Percentiles rank a stretch among this genome's conserved stretches.
Evolutionary conservation across 1,140 invertebrate species (phyloP).

Genomic region (Platyscapa corneri): DNA sequence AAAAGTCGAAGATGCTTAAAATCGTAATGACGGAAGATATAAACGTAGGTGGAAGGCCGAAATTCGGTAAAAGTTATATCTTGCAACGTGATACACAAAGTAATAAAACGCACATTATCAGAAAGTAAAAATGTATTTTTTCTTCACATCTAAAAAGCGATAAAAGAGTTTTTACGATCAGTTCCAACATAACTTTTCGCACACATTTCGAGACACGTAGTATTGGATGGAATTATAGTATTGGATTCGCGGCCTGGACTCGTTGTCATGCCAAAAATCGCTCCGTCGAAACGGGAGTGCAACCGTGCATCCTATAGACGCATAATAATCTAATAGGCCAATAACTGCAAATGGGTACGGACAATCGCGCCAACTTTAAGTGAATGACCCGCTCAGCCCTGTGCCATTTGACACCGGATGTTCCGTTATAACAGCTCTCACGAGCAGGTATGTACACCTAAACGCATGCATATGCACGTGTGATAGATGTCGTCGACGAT

Average conservation of each 20-base stretch:
- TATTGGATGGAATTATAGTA: background rate
- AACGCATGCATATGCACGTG: background rate
- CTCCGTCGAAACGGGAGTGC: background rate
- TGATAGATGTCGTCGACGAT: background rate
- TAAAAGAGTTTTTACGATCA: no score
- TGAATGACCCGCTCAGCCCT: slow-evolving; percentile 22
- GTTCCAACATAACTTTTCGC: no score
- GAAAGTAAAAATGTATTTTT: no score
- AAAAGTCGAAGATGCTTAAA: no score
- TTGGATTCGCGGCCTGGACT: background rate
- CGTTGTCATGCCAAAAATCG: background rate
- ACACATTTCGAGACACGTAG: background rate
- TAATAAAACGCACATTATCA: no score
- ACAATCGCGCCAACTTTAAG: slow-evolving; percentile 29
- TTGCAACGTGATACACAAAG: no score
- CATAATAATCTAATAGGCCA: slow-evolving; percentile 31
- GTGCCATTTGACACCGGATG: slow-evolving; percentile 45
- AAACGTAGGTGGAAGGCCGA: no score
- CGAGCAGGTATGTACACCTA: background rate
- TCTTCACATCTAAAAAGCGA: no score
- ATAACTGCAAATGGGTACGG: background rate
- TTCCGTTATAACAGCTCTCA: slow-evolving; percentile 8
- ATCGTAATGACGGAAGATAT: no score
- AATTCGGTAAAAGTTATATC: no score
- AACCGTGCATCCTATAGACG: background rate